Percentiles rank a stretch among this genome's conserved stretches.
These are phyloP conservation scores for Anarsia innoxiella DNA, from an alignment of 2,888 invertebrate genomes.

Conservation along the genomic window DNA sequence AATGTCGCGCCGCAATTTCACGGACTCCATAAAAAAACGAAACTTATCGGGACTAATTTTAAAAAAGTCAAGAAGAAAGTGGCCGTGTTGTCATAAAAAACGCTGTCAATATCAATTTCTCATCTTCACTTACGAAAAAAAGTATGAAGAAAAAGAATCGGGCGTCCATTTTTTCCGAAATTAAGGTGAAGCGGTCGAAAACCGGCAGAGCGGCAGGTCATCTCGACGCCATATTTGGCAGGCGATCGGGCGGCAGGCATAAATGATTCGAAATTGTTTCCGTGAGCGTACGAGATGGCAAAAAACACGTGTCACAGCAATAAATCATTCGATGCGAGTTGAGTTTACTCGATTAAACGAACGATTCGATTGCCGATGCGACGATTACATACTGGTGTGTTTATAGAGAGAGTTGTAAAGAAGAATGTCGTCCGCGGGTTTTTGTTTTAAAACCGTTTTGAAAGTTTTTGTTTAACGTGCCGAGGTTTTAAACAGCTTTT, in stretches of 20 bases:
- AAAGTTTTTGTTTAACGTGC: slow-evolving; percentile 24
- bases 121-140: slow-evolving; percentile 32
- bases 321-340: slow-evolving; percentile 67
- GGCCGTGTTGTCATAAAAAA: slow-evolving; percentile 26
- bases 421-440: slow-evolving; percentile 61
- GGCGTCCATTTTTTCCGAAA: slow-evolving; percentile 43
- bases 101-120: slow-evolving; percentile 51
- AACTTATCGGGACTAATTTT: slow-evolving; percentile 4
- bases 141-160: slow-evolving; percentile 34
- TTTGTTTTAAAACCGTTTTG: slow-evolving; percentile 35
- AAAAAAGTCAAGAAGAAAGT: slow-evolving; percentile 13
- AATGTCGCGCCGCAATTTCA: slow-evolving; percentile 1
- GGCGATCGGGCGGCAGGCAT: slow-evolving; percentile 60
- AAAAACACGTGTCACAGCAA: slow-evolving; percentile 71
- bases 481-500: slow-evolving; percentile 23
- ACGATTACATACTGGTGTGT: slow-evolving; percentile 52
- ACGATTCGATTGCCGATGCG: slow-evolving; percentile 64
- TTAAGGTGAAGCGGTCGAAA: slow-evolving; percentile 57
- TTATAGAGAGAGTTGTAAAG: slow-evolving; percentile 64
- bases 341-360: slow-evolving; percentile 68
- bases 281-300: slow-evolving; percentile 48
- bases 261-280: slow-evolving; percentile 73
- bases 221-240: slow-evolving; percentile 42
- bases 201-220: slow-evolving; percentile 36
- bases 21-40: not conserved